Conservation (phyloP, 1,140 invertebrate species). For the Elysia chlorotica region DNA sequence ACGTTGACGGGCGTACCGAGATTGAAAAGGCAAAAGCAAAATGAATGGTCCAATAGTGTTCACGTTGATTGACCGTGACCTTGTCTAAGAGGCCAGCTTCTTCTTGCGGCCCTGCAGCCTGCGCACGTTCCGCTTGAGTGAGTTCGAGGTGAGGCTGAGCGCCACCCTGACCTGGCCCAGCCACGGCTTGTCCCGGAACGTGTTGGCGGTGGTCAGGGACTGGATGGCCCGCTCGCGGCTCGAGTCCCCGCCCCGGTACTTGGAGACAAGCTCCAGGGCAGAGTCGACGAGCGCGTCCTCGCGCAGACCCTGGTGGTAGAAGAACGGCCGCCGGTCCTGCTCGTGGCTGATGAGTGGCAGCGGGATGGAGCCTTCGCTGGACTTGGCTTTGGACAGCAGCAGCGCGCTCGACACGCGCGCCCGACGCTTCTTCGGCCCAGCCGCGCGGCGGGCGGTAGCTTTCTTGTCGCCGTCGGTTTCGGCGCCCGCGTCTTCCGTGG, state of each 20-base stretch:
- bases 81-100: not conserved
- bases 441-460: not conserved
- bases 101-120: not conserved
- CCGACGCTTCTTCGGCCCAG: slow-evolving; percentile 24
- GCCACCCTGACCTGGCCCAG: slow-evolving; percentile 51
- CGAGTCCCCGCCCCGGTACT: slow-evolving; percentile 41
- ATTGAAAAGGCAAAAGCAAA: not conserved
- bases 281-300: slow-evolving; percentile 39
- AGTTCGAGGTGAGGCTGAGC: slow-evolving; percentile 37
- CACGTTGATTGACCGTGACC: not conserved
- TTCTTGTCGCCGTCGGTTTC: slow-evolving; percentile 12
- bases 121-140: slow-evolving; percentile 30
- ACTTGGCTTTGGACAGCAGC: slow-evolving; percentile 36
- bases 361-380: slow-evolving; percentile 39
- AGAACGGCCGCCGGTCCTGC: slow-evolving; percentile 42
- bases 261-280: slow-evolving; percentile 40
- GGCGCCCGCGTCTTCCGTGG: not conserved
- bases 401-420: slow-evolving; percentile 28
- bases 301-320: slow-evolving; percentile 41
- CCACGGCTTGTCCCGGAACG: slow-evolving; percentile 57
- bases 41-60: too few relatives aligned
- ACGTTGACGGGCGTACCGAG: not conserved
- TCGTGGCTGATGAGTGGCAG: slow-evolving; percentile 43
- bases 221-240: slow-evolving; percentile 51
- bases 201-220: slow-evolving; percentile 50